phyloP scores from a whole-genome alignment of 2,797 vertebrate genomes.

The Holocentrus rufus region DNA sequence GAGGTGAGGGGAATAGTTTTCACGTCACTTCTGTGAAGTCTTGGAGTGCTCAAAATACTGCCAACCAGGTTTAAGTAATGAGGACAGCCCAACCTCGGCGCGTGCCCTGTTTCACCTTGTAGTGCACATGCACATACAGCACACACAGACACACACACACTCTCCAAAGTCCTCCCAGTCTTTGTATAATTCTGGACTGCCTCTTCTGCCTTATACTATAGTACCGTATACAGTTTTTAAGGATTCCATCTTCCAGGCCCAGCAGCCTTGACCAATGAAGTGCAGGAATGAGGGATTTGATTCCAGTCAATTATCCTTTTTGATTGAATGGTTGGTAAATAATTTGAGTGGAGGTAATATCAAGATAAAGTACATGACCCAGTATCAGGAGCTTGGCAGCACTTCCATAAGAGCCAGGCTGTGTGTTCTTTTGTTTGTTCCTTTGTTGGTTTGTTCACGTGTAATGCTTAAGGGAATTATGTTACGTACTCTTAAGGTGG shows the following conservation, averaged over 20 bases:
- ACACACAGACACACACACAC: background rate
- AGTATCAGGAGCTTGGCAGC: background rate
- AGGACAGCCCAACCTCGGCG: conserved; percentile 26
- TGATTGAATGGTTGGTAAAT: conserved; percentile 5
- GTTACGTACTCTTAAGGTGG: too few relatives aligned
- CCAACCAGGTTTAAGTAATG: conserved; percentile 8
- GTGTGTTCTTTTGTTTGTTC: background rate
- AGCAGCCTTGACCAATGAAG: conserved; percentile 8
- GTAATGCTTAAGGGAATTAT: background rate
- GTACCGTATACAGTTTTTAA: background rate
- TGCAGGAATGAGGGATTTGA: conserved; percentile 10
- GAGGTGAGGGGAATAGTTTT: conserved; percentile 16
- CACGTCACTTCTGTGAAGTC: conserved; percentile 6
- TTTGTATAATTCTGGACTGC: too few relatives aligned
- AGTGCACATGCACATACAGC: background rate
- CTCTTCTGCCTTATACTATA: background rate
- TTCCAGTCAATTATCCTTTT: conserved; percentile 12
- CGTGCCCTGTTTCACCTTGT: conserved; percentile 2
- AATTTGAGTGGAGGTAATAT: background rate
- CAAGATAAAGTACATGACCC: conserved; percentile 9
- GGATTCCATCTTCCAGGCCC: conserved; percentile 18
- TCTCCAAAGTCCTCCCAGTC: too few relatives aligned
- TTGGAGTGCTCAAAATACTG: background rate
- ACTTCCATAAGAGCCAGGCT: background rate
- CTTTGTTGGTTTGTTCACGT: background rate